Percentiles rank a stretch among this genome's conserved stretches.
These are phyloP conservation scores for Drosophila tristis DNA, from an alignment of 1,140 invertebrate genomes.

Conservation along the genomic window DNA sequence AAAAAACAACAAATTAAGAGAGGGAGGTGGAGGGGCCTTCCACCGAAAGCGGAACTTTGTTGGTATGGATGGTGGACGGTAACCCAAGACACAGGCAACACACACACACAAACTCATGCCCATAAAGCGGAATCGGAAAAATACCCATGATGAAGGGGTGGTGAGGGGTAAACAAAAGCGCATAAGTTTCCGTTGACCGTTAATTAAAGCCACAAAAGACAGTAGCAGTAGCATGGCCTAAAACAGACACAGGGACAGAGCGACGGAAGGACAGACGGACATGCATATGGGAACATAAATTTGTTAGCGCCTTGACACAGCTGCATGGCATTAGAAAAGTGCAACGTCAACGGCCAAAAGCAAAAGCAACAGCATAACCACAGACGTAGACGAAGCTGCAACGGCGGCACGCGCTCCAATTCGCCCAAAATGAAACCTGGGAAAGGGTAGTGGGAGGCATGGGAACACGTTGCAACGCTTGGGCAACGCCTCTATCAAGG, in stretches of 20 bases:
- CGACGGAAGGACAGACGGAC: not conserved
- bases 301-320: slow-evolving; percentile 73
- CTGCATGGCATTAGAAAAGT: slow-evolving; percentile 51
- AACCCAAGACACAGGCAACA: slow-evolving; percentile 59
- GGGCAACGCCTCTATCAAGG: slow-evolving; percentile 63
- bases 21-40: slow-evolving; percentile 5
- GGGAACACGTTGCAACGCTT: slow-evolving; percentile 1
- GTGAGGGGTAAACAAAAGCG: slow-evolving; percentile 46
- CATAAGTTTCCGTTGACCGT: slow-evolving; percentile 79
- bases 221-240: slow-evolving; percentile 32
- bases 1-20: slow-evolving; percentile 64
- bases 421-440: slow-evolving; percentile 23
- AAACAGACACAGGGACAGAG: slow-evolving; percentile 15
- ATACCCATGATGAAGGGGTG: slow-evolving; percentile 3
- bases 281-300: slow-evolving; percentile 60
- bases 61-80: slow-evolving; percentile 30
- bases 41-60: slow-evolving; percentile 68
- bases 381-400: slow-evolving; percentile 27
- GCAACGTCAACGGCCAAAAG: slow-evolving; percentile 12
- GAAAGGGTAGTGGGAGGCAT: not conserved
- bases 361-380: slow-evolving; percentile 23
- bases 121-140: slow-evolving; percentile 56
- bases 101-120: slow-evolving; percentile 18
- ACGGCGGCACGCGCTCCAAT: slow-evolving; percentile 60
- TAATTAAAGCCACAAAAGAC: slow-evolving; percentile 77